Percentiles rank a stretch among this genome's conserved stretches.
These are phyloP conservation scores for Atrina japonica DNA, from an alignment of 2,888 invertebrate genomes.

Conservation along the genomic window DNA sequence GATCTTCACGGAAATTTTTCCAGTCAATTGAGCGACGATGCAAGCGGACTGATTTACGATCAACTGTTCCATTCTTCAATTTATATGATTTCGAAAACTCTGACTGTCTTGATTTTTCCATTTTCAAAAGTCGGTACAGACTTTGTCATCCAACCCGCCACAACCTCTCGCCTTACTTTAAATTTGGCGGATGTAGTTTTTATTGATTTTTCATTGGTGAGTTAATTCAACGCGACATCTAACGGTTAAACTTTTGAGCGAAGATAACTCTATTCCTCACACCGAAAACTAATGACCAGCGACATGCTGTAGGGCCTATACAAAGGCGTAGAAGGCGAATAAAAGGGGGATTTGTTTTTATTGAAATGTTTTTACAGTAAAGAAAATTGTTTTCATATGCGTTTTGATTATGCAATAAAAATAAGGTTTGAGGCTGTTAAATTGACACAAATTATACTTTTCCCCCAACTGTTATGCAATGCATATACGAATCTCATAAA, in stretches of 20 bases:
- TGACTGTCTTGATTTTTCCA: slow-evolving; percentile 13
- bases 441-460: too few relatives aligned
- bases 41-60: slow-evolving; percentile 48
- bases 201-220: slow-evolving; percentile 9
- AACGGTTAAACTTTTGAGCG: background rate
- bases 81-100: slow-evolving; percentile 49
- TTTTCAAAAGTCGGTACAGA: background rate
- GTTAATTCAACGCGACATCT: slow-evolving; percentile 10
- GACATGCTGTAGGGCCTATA: too few relatives aligned
- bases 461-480: too few relatives aligned
- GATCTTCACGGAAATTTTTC: slow-evolving; percentile 58
- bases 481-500: too few relatives aligned
- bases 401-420: too few relatives aligned
- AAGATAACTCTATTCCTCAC: background rate
- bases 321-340: too few relatives aligned
- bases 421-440: too few relatives aligned
- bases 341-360: too few relatives aligned
- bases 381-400: too few relatives aligned
- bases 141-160: background rate
- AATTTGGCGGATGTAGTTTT: slow-evolving; percentile 5
- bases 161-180: background rate
- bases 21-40: slow-evolving; percentile 65
- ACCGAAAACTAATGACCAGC: background rate
- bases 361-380: too few relatives aligned
- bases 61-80: slow-evolving; percentile 41